Percentiles rank a stretch among this genome's conserved stretches.
These are phyloP conservation scores for Leptinotarsa juncta DNA, from an alignment of 2,888 invertebrate species.

Conservation along the genomic window DNA sequence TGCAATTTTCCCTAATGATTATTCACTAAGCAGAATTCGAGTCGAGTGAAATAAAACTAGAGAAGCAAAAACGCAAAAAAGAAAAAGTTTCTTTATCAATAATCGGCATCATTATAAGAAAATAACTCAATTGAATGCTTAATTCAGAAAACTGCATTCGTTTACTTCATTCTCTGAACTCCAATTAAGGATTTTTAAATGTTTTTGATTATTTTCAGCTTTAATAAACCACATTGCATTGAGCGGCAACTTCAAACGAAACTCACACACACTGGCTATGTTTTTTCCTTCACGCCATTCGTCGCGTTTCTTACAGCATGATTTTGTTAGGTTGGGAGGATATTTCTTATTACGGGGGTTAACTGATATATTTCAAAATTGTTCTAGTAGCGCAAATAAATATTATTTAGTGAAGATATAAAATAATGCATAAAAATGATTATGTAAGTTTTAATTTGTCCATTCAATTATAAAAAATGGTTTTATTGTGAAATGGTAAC, in stretches of 20 bases:
- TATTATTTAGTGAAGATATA: neutral
- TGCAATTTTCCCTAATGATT: conserved; percentile 34
- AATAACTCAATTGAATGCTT: conserved; percentile 59
- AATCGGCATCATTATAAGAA: conserved; percentile 53
- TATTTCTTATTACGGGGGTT: neutral
- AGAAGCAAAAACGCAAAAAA: conserved; percentile 15
- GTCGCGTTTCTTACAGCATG: conserved; percentile 16
- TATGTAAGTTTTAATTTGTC: too few relatives aligned
- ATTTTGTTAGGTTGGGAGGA: conserved; percentile 4
- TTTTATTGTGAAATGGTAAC: neutral
- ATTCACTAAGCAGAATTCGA: conserved; percentile 22
- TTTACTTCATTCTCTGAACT: conserved; percentile 55
- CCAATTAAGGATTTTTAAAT: conserved; percentile 60
- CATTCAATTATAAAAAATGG: neutral
- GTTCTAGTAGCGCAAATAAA: neutral
- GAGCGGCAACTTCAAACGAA: conserved; percentile 55
- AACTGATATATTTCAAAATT: neutral
- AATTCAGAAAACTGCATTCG: conserved; percentile 56
- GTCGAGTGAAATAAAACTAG: conserved; percentile 26
- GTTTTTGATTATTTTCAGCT: conserved; percentile 59
- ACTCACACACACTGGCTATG: conserved; percentile 31
- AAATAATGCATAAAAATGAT: too few relatives aligned
- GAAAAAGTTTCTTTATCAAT: conserved; percentile 46
- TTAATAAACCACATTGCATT: conserved; percentile 58
- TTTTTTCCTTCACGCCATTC: conserved; percentile 41